Percentiles rank a stretch among this genome's conserved stretches.
Conservation (phyloP, 1,140 invertebrate species). For the Hestina assimilis region DNA sequence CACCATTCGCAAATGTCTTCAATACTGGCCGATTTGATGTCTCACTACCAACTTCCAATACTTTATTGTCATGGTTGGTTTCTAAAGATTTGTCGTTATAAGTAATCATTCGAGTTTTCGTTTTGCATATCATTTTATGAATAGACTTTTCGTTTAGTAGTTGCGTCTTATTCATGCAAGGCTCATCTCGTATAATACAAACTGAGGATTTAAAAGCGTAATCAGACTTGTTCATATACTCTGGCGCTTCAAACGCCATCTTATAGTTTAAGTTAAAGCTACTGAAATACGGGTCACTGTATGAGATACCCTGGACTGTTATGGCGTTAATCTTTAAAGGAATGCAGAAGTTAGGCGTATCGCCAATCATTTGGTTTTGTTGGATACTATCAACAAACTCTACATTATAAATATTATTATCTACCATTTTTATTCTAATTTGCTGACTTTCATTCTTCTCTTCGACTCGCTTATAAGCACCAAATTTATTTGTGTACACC, state of each 20-base stretch:
- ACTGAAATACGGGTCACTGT: constrained; percentile 80
- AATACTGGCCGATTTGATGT: constrained; percentile 43
- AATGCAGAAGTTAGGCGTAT: constrained; percentile 81
- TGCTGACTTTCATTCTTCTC: constrained; percentile 77
- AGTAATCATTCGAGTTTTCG: constrained; percentile 69
- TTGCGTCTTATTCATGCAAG: constrained; percentile 66
- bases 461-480: constrained; percentile 78
- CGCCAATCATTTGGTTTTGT: constrained; percentile 81
- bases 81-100: constrained; percentile 55
- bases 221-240: constrained; percentile 79
- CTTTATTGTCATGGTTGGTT: constrained; percentile 73
- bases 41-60: constrained; percentile 46
- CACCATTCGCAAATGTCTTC: constrained; percentile 60
- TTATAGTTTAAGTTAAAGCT: constrained; percentile 81
- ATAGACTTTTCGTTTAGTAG: constrained; percentile 69
- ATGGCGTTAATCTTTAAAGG: constrained; percentile 80
- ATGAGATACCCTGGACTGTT: constrained; percentile 81
- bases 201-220: constrained; percentile 79
- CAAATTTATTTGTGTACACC: constrained; percentile 78
- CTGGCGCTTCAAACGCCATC: constrained; percentile 74
- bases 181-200: constrained; percentile 77
- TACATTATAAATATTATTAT: constrained; percentile 80
- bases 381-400: constrained; percentile 78
- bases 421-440: constrained; percentile 78
- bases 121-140: constrained; percentile 69